Evolutionary conservation across 1,140 invertebrate species (phyloP), one percentile per base, ranked within the genome.

Genomic region (Phortica variegata): DNA sequence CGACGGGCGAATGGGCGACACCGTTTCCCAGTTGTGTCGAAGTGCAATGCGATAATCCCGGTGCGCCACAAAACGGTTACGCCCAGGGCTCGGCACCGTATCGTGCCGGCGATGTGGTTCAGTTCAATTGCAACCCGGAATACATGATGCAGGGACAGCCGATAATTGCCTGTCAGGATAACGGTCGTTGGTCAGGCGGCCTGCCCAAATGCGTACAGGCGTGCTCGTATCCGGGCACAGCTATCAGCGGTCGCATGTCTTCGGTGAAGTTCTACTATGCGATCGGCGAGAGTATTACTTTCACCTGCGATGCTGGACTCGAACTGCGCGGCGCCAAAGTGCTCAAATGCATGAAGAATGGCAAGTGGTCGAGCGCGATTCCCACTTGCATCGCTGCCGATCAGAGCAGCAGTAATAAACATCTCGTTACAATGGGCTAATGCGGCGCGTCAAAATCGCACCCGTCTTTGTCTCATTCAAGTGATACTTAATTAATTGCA

Each of bases 121-220:
- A 91, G 68, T 90, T 90, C 78, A 87, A 87, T 71, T 95, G 92
- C 77, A 85, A 90, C 77, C 84, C 87, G 34, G 89, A 91, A 47
- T 92, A 86, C 77, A 91, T 93, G 82, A 86, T 94, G 80, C 87
- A 91, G 73, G 91, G 91, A 3, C 83, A 88, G 61, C 85, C 87
- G 9, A 88, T 90, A 53, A 83, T 91, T 31, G 86, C 88, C 10
- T 95, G 93, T 77, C 88, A 91, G 78, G 90, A 93, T 73, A 91
- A 85, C 77, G 90, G 90, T 16, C 79, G 87, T 43, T 95, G 93
- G 93, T 91, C 88, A 23, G 84, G 88, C 48, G 83, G 85, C 21
- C 78, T 87, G 16, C 91, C 92, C 17, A 89, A 88, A 77, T 95
- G 92, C 81, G 83, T 88, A 18, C 85, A 87, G 78, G 88, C 89